Evolutionary conservation across 2,113 vertebrate species (phyloP), one percentile per base, ranked within the genome.

Genomic region (Lophius piscatorius): DNA sequence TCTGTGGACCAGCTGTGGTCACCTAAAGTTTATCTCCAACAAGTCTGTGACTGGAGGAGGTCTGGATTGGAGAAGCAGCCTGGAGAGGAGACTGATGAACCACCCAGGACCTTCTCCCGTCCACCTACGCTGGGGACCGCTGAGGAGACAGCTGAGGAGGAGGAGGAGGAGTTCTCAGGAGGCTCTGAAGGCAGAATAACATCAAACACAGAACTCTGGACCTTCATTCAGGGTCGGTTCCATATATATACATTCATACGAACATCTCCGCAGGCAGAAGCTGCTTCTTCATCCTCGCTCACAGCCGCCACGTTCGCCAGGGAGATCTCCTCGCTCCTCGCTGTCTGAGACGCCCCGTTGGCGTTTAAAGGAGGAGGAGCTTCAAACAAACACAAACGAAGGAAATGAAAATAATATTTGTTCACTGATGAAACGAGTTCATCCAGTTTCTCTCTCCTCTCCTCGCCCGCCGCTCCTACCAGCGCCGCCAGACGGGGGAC

Each of bases 371-470:
- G n/a, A n/a, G n/a, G n/a, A n/a, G n/a, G n/a, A n/a, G n/a, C n/a
- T n/a, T n/a, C 26, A 67, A 52, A 65, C 47, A 36, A 2, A 16
- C 34, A 36, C 34, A 31, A 6, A 35, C 5, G n/a, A n/a, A 10
- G 29, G 11, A 23, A 44, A 58, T 10, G 24, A 35, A 63, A 40
- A 9, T 49, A 56, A 46, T 40, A 39, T n/a, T n/a, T n/a, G 49
- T 2, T 17, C 38, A 34, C 61, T 9, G 6, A 39, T 24, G 29
- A 23, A 81, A 81, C 69, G 35, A 67, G 70, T 74, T 76, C 54
- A 69, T 81, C 69, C n/a, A n/a, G 60, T 14, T 63, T 57, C 40
- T 56, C 65, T 71, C 63, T 73, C 66, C 82, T 72, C 74, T 71
- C 74, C 78, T 72, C 39, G 38, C 33, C 52, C 28, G 69, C 49